A percentile compares a stretch with the other conserved stretches of the same genome.
Conservation (phyloP, 1,140 invertebrate species). For the Trichonephila inaurata region DNA sequence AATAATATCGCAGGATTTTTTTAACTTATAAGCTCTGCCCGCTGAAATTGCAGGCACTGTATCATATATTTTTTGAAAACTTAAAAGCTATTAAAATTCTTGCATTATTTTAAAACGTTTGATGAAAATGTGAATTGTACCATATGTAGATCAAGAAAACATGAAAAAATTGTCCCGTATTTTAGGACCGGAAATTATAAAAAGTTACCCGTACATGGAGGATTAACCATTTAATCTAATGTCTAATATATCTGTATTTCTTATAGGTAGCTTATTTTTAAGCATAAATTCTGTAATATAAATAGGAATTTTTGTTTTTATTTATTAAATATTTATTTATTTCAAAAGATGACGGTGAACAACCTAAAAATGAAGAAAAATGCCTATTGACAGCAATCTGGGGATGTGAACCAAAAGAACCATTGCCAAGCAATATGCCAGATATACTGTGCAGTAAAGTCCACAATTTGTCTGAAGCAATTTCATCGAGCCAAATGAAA, state of each 20-base stretch:
- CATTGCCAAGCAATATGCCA: neutral
- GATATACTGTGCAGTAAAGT: slow-evolving; percentile 64
- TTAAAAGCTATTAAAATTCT: too few species aligned
- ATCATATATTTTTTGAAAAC: too few species aligned
- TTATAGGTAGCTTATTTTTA: neutral
- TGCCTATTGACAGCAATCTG: slow-evolving; percentile 71
- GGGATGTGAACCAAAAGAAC: slow-evolving; percentile 47
- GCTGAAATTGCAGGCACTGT: too few species aligned
- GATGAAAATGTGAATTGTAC: too few species aligned
- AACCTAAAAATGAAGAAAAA: neutral
- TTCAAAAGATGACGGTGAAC: slow-evolving; percentile 22
- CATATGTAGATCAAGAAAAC: too few species aligned
- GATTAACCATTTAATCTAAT: too few species aligned
- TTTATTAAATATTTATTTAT: neutral
- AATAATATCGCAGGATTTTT: too few species aligned
- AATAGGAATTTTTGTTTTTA: neutral
- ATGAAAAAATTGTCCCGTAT: too few species aligned
- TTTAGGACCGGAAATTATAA: too few species aligned
- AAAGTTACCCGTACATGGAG: too few species aligned
- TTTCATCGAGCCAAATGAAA: slow-evolving; percentile 59
- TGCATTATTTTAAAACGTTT: too few species aligned
- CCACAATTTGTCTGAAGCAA: slow-evolving; percentile 64
- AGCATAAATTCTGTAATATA: neutral
- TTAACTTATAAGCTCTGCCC: too few species aligned
- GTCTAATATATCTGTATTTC: neutral